Evolutionary conservation across 1,140 invertebrate species (phyloP).

Genomic region (Mercenaria mercenaria): DNA sequence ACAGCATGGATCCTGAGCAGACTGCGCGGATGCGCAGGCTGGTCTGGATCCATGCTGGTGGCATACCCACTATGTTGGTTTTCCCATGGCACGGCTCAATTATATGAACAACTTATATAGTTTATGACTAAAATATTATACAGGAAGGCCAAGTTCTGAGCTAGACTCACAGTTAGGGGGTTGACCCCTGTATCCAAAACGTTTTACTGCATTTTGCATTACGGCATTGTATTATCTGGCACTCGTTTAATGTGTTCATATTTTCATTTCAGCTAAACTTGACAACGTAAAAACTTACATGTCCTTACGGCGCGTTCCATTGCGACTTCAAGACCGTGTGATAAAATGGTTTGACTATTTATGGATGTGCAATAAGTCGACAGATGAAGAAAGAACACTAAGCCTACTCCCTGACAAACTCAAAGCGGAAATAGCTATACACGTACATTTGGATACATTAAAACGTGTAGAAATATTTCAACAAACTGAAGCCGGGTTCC

Average conservation of each 20-base stretch:
- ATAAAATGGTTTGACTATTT: constrained; percentile 99
- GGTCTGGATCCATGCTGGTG: too few relatives aligned
- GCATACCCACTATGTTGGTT: too few relatives aligned
- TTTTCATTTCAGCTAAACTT: constrained; percentile 93
- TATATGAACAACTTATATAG: too few relatives aligned
- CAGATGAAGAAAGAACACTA: constrained; percentile 95
- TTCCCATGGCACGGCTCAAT: too few relatives aligned
- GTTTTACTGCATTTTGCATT: too few relatives aligned
- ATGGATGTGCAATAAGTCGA: constrained; percentile 99
- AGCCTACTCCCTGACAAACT: constrained; percentile 92
- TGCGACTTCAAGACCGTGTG: constrained; percentile 98
- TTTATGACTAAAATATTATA: too few relatives aligned
- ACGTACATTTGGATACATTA: constrained; percentile 98
- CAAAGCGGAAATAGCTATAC: constrained; percentile 99
- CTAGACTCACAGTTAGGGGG: too few relatives aligned
- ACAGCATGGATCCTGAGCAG: too few relatives aligned
- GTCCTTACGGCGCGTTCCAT: constrained; percentile 97
- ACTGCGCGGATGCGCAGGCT: too few relatives aligned
- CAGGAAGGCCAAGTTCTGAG: too few relatives aligned
- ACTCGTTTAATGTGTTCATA: neutral
- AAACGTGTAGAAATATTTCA: constrained; percentile 99
- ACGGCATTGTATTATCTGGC: too few relatives aligned
- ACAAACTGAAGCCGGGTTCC: constrained; percentile 99
- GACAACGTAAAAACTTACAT: constrained; percentile 99
- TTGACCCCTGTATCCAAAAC: too few relatives aligned